These are phyloP conservation scores for Peromyscus aztecus DNA, from an alignment of 2,797 vertebrate species.

Conservation along the genomic window DNA sequence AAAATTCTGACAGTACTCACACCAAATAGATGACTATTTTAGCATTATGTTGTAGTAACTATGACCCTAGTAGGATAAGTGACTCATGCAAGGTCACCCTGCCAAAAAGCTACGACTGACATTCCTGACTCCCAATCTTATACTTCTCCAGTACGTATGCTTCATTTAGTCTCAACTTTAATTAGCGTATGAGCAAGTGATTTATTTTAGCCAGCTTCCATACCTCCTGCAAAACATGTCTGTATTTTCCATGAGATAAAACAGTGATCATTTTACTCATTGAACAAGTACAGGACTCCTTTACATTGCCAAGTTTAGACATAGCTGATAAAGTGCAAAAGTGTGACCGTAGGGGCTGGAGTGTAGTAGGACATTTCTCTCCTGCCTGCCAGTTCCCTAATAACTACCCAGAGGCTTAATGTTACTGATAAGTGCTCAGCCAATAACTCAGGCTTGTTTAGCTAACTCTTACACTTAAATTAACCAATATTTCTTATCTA, in stretches of 20 bases:
- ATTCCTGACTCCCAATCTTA: not conserved
- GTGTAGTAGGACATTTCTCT: too few species aligned
- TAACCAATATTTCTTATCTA: too few species aligned
- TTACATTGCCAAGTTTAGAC: constrained; percentile 12
- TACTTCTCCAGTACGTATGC: not conserved
- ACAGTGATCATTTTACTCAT: not conserved
- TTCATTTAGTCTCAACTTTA: constrained; percentile 13
- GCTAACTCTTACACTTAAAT: too few species aligned
- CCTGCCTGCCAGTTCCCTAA: too few species aligned
- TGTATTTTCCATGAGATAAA: not conserved
- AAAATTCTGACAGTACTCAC: not conserved
- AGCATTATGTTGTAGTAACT: not conserved
- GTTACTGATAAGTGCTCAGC: too few species aligned
- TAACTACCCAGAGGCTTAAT: too few species aligned
- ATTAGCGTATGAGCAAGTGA: not conserved
- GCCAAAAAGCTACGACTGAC: not conserved
- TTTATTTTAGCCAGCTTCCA: constrained; percentile 51
- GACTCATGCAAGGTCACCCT: not conserved
- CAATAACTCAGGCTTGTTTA: too few species aligned
- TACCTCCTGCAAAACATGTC: constrained; percentile 50
- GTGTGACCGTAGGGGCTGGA: not conserved
- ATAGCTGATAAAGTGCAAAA: constrained; percentile 30
- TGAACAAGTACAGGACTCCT: not conserved
- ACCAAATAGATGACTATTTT: not conserved
- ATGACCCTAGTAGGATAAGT: not conserved